Percentiles rank a stretch among this genome's conserved stretches.
Evolutionary conservation across 2,113 vertebrate species (phyloP).

Genomic region (Synodontis membranacea): DNA sequence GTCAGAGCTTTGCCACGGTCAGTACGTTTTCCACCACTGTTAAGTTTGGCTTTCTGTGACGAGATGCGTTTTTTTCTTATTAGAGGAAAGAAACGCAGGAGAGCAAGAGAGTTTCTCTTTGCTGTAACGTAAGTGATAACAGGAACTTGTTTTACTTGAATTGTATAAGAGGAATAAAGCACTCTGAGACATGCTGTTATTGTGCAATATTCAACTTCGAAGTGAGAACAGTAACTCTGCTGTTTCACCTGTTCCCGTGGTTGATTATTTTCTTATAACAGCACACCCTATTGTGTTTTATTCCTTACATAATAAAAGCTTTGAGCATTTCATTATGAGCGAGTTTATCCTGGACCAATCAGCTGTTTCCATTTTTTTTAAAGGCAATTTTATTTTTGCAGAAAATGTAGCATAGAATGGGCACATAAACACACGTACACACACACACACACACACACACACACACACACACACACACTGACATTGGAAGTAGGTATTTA

Average conservation of each 20-base stretch:
- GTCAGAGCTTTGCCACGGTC: too few relatives aligned
- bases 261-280: neutral
- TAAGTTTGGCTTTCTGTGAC: too few relatives aligned
- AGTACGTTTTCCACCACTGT: too few relatives aligned
- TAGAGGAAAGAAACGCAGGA: neutral
- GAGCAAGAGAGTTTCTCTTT: neutral
- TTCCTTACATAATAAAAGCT: neutral
- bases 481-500: constrained; percentile 68
- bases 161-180: too few relatives aligned
- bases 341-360: neutral
- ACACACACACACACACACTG: constrained; percentile 43
- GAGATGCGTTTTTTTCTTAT: too few relatives aligned
- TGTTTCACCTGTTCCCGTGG: neutral
- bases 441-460: neutral
- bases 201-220: neutral
- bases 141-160: neutral
- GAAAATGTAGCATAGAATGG: neutral
- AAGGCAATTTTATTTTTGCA: neutral
- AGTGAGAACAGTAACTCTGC: neutral
- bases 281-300: neutral
- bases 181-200: too few relatives aligned
- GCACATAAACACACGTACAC: neutral
- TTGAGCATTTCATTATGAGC: neutral
- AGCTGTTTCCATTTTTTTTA: neutral
- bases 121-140: neutral